Evolutionary conservation across 2,888 invertebrate genomes (phyloP).

Genomic region (Drosophila colorata): DNA sequence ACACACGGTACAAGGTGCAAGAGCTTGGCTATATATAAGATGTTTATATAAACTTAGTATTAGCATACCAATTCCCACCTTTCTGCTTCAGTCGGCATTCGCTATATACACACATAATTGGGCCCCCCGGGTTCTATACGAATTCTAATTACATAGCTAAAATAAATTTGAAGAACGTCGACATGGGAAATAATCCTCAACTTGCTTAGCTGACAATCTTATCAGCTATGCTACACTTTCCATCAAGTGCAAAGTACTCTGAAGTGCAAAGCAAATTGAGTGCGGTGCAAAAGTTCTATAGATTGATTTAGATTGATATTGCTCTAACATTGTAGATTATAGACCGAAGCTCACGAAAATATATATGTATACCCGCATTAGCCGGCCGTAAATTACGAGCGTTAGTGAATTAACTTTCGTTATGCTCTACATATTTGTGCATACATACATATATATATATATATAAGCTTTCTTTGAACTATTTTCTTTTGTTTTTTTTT

Average conservation of each 20-base stretch:
- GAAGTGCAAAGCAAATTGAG: slow-evolving; percentile 33
- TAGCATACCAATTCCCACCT: slow-evolving; percentile 5
- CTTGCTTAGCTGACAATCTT: slow-evolving; percentile 56
- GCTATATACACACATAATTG: not conserved
- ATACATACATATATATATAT: too few species aligned
- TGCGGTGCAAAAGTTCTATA: slow-evolving; percentile 19
- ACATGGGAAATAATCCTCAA: slow-evolving; percentile 32
- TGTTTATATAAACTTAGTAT: slow-evolving; percentile 5
- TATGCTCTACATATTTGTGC: slow-evolving; percentile 21
- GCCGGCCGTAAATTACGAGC: slow-evolving; percentile 15
- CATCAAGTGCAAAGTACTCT: slow-evolving; percentile 58
- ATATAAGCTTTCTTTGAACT: slow-evolving; percentile 1
- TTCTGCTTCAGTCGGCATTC: slow-evolving; percentile 3
- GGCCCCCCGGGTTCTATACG: not conserved
- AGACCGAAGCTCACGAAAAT: not conserved
- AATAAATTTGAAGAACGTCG: slow-evolving; percentile 18
- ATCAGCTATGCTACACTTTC: slow-evolving; percentile 53
- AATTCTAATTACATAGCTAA: slow-evolving; percentile 24
- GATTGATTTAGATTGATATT: slow-evolving; percentile 8
- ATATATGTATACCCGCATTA: too few species aligned
- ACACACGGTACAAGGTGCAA: slow-evolving; percentile 32
- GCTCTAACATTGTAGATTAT: not conserved
- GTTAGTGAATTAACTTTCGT: slow-evolving; percentile 17
- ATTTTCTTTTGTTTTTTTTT: not conserved
- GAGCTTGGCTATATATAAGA: slow-evolving; percentile 18